Percentiles rank a stretch among this genome's conserved stretches.
Evolutionary conservation across 2,888 invertebrate genomes (phyloP).

Genomic region (Drosophila ezoana): DNA sequence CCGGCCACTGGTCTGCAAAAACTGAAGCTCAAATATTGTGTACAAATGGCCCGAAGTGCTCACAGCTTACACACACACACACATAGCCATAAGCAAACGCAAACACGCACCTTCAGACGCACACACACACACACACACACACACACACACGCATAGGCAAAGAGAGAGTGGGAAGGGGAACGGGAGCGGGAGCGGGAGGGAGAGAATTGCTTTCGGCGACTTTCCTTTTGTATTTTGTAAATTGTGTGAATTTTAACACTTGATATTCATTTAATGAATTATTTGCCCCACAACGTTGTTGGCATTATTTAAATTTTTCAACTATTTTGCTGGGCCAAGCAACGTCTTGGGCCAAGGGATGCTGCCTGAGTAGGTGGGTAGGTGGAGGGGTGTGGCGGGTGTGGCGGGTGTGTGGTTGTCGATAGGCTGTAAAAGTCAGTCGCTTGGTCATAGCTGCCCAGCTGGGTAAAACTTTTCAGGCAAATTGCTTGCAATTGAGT

Average conservation of each 20-base stretch:
- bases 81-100: conserved; percentile 3
- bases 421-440: conserved; percentile 57
- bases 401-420: conserved; percentile 1
- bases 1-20: conserved; percentile 38
- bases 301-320: conserved; percentile 76
- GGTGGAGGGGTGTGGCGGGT: not conserved
- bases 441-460: conserved; percentile 30
- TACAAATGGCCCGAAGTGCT: conserved; percentile 50
- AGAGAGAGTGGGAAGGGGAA: not conserved
- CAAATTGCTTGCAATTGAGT: conserved; percentile 78
- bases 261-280: conserved; percentile 80
- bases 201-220: conserved; percentile 55
- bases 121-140: too few species aligned
- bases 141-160: conserved; percentile 8
- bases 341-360: conserved; percentile 43
- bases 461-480: conserved; percentile 67
- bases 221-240: conserved; percentile 67
- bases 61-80: conserved; percentile 16
- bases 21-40: conserved; percentile 52
- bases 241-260: conserved; percentile 81
- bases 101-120: conserved; percentile 4
- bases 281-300: conserved; percentile 60
- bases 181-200: not conserved
- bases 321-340: conserved; percentile 66
- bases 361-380: not conserved